Base-by-base conservation (phyloP, 2,797 vertebrate genomes). In the Allochrocebus solatus region DNA sequence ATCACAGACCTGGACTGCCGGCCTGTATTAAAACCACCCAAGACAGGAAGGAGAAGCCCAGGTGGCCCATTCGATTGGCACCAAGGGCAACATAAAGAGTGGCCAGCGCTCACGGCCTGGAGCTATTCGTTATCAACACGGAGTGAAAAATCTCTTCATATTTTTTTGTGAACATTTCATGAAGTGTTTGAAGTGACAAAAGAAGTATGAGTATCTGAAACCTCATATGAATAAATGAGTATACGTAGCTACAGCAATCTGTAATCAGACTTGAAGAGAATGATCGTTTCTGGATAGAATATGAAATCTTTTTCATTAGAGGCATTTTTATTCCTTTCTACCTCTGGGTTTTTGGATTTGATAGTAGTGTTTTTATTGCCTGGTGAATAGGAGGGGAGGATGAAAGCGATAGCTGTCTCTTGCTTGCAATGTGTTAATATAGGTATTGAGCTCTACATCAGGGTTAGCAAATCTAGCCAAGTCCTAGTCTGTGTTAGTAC, bases 291-390 rank as follows among this genome's bases (percentile, higher is more conserved):
- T 55, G 74, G 81, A 78, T 78, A 89, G 70, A 84, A 87, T 74
- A 93, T 82, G 61, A 96, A 95, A 78, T 94, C 76, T 88, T 39
- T 89, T 93, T 83, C 48, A 89, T 75, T 89, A 12, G 61, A 86
- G 36, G 3, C 9, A 46, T 48, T 95, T 95, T 91, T 91, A 83
- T 85, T 75, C 50, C 53, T 95, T 98, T 89, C 41, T 22, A 72
- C 6, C 22, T 74, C 30, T 93, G 41, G 70, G 41, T 50, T 89
- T 96, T 80, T 78, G 74, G n/a, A 41, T 91, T 91, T 92, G 59
- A 67, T 76, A 64, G 24, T 46, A 50, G 30, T 89, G 89, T 46
- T 70, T 89, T 93, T 67, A 33, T 33, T 88, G 13, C 33, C 79
- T 24, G 5, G 64, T 9, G 85, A 87, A 82, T 64, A 12, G 55